Evolutionary conservation across 2,113 vertebrate species (phyloP).

Genomic region (Pangasianodon gigas): DNA sequence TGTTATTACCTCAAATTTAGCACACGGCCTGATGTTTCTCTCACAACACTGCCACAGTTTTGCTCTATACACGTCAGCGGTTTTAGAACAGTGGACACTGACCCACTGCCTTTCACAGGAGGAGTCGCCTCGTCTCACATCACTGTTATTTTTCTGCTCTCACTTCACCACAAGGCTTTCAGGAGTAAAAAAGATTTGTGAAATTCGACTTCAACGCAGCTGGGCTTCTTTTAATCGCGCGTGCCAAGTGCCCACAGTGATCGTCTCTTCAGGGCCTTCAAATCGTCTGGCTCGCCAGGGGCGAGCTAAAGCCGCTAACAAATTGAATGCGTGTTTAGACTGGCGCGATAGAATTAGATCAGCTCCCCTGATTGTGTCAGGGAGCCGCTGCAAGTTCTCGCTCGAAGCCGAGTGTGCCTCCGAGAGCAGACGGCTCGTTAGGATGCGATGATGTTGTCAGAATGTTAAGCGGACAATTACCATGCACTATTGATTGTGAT

Average conservation of each 20-base stretch:
- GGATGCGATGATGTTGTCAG: slow-evolving; percentile 54
- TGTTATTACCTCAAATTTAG: slow-evolving; percentile 20
- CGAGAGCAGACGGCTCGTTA: slow-evolving; percentile 53
- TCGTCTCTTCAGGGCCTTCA: slow-evolving; percentile 33
- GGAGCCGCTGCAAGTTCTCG: slow-evolving; percentile 70
- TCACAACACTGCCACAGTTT: not conserved
- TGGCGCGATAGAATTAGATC: slow-evolving; percentile 76
- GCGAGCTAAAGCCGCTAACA: slow-evolving; percentile 72
- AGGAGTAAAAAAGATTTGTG: not conserved
- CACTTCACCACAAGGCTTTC: not conserved
- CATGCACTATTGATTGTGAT: slow-evolving; percentile 50
- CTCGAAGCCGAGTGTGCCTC: slow-evolving; percentile 46
- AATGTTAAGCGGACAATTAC: slow-evolving; percentile 59
- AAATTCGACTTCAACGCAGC: slow-evolving; percentile 3
- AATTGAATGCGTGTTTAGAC: slow-evolving; percentile 80
- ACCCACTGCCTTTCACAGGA: slow-evolving; percentile 32
- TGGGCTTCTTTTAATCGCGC: slow-evolving; percentile 35
- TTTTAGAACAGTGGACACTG: slow-evolving; percentile 40
- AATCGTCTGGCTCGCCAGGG: slow-evolving; percentile 66
- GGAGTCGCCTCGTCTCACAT: slow-evolving; percentile 35
- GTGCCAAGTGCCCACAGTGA: slow-evolving; percentile 3
- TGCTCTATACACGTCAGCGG: not conserved
- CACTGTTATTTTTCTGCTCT: not conserved
- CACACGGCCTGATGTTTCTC: slow-evolving; percentile 54
- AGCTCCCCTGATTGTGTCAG: slow-evolving; percentile 75